Conservation (phyloP, 2,888 invertebrate species). For the Himalopsyche anomala region DNA sequence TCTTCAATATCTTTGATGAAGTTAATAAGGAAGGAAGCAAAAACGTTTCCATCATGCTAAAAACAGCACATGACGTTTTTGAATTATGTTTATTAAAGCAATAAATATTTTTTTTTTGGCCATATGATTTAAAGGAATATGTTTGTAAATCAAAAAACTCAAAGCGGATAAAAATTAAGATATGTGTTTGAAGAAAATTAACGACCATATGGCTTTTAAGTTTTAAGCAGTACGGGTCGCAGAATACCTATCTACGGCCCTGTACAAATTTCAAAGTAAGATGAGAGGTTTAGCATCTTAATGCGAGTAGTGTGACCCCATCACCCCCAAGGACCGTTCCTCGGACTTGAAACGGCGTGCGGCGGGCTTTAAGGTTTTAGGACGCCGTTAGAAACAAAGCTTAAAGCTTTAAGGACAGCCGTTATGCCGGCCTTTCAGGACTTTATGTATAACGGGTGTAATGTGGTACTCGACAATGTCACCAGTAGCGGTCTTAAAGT, state of each 20-base stretch:
- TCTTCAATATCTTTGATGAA: no score
- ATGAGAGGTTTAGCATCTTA: constrained; percentile 32
- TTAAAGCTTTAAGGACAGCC: constrained; percentile 13
- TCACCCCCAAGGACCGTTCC: constrained; percentile 31
- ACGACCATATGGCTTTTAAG: no score
- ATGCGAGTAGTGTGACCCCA: constrained; percentile 29
- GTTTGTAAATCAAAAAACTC: no score
- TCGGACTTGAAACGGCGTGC: constrained; percentile 13
- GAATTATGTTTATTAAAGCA: no score
- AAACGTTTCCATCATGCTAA: no score
- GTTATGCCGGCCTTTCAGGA: constrained; percentile 27
- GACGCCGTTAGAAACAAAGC: constrained; percentile 38
- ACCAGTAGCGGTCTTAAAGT: background rate
- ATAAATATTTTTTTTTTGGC: no score
- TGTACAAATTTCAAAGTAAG: constrained; percentile 37
- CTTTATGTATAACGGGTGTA: constrained; percentile 42
- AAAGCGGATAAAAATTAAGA: no score
- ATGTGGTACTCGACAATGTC: background rate
- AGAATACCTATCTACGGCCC: background rate
- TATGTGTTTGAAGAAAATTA: no score
- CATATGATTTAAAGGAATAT: no score
- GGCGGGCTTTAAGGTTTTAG: constrained; percentile 20
- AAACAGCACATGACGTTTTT: no score
- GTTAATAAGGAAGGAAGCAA: no score
- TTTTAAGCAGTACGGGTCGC: no score